These are phyloP conservation scores for Shinisaurus crocodilurus DNA, from an alignment of 2,113 vertebrate species.

Conservation along the genomic window DNA sequence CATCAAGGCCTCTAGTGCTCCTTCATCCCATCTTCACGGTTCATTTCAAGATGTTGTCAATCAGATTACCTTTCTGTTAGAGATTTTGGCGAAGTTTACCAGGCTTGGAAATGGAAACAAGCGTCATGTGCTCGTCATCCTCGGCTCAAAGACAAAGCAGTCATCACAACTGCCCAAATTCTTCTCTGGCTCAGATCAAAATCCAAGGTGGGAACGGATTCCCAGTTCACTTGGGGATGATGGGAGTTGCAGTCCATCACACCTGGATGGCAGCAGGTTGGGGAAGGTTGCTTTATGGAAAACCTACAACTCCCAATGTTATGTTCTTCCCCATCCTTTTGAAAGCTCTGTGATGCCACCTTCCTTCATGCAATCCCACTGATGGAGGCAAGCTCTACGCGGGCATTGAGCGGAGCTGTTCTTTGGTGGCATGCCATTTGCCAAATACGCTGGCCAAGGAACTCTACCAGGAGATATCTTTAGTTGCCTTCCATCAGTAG, in stretches of 20 bases:
- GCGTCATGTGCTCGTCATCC: not conserved
- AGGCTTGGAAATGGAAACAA: not conserved
- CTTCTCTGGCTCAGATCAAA: not conserved
- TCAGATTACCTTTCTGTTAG: not conserved
- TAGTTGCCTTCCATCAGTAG: not conserved
- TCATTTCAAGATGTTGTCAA: not conserved
- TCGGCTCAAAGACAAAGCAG: not conserved
- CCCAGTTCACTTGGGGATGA: not conserved
- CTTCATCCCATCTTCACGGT: not conserved
- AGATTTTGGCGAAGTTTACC: not conserved
- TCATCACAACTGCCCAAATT: not conserved
- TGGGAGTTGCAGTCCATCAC: too few relatives aligned
- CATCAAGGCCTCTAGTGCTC: not conserved
- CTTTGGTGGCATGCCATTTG: not conserved
- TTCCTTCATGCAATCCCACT: not conserved
- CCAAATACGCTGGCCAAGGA: not conserved
- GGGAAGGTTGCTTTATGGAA: not conserved
- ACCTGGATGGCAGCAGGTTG: too few relatives aligned
- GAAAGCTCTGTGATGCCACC: not conserved
- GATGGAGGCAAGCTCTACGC: too few relatives aligned
- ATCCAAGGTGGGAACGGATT: not conserved
- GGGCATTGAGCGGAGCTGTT: not conserved
- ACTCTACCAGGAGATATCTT: not conserved
- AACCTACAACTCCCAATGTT: not conserved
- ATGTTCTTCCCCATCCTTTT: not conserved